Evolutionary conservation across 1,140 invertebrate genomes (phyloP), one percentile per base, ranked within the genome.

Genomic region (Procambarus clarkii): DNA sequence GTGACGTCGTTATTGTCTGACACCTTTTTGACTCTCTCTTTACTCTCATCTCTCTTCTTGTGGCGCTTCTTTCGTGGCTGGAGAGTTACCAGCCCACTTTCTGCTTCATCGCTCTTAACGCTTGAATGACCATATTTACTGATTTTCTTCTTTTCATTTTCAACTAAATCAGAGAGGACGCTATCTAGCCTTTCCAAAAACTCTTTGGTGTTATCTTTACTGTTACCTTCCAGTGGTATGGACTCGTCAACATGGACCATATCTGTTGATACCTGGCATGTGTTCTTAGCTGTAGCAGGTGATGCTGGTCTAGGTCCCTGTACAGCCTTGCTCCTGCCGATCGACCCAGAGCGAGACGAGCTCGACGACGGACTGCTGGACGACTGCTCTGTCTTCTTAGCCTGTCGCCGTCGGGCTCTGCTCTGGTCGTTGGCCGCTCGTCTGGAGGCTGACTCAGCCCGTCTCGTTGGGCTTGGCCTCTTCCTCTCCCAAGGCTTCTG

Each of bases 131-230:
- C 88, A 44, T 79, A 91, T 34, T 78, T 91, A n/a, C 88, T 91
- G 9, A 91, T 91, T 71, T 79, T 85, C 45, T 85, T 91, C 24
- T 91, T 91, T 34, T 91, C 88, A 77, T 50, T 84, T 80, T 91
- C 88, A 5, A 91, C 88, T 21, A 91, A 60, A 58, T 91, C 88
- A 48, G 88, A 78, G 18, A 91, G 81, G 18, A 91, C 82, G 54
- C 88, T 85, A 48, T 91, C 88, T n/a, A 91, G 82, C 54, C 83
- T 85, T 64, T 74, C 54, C 8, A 91, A 46, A 85, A 91, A 91
- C 18, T 86, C 82, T 54, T 89, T 76, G 18, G 82, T 85, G 18
- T 85, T 79, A 34, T 91, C 88, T 64, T 91, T 79, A 54, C 58
- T 54, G 50, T 85, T 85, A 64, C 24, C 74, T 24, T 84, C 83